Evolutionary conservation across 2,113 vertebrate species (phyloP).

Genomic region (Neopipo cinnamomea): DNA sequence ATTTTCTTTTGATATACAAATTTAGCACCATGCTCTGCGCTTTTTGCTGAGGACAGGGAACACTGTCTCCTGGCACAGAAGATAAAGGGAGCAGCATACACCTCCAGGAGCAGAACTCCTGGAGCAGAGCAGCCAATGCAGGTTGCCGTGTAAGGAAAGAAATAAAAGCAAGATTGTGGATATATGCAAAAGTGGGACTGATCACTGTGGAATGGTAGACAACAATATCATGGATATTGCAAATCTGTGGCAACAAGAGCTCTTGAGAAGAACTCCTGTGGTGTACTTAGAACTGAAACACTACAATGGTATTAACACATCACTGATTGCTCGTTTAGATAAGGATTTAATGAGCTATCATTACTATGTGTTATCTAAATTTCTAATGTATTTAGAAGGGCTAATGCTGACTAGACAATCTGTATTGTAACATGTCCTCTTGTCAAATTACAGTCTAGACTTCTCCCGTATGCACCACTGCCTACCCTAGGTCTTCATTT

Average conservation of each 20-base stretch:
- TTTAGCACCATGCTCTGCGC: neutral
- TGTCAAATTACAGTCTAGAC: constrained; percentile 1
- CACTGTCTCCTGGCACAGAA: neutral
- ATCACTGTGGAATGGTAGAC: neutral
- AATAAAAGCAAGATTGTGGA: neutral
- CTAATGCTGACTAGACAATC: neutral
- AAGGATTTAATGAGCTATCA: neutral
- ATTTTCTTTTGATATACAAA: neutral
- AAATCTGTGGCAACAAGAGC: neutral
- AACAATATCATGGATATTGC: accelerated
- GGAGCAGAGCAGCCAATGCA: neutral
- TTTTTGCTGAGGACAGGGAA: neutral
- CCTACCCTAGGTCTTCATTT: neutral
- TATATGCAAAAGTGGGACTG: neutral
- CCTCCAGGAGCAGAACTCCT: neutral
- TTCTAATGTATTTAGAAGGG: neutral
- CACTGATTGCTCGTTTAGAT: neutral
- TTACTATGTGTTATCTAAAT: neutral
- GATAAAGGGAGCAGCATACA: neutral
- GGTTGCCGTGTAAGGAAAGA: neutral
- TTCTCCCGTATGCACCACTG: neutral
- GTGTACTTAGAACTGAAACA: neutral
- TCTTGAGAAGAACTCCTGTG: neutral
- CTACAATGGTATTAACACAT: neutral
- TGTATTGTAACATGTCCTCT: neutral